Percentiles rank a stretch among this genome's conserved stretches.
These are phyloP conservation scores for Leistus spinibarbis DNA, from an alignment of 2,888 invertebrate species.

Conservation along the genomic window DNA sequence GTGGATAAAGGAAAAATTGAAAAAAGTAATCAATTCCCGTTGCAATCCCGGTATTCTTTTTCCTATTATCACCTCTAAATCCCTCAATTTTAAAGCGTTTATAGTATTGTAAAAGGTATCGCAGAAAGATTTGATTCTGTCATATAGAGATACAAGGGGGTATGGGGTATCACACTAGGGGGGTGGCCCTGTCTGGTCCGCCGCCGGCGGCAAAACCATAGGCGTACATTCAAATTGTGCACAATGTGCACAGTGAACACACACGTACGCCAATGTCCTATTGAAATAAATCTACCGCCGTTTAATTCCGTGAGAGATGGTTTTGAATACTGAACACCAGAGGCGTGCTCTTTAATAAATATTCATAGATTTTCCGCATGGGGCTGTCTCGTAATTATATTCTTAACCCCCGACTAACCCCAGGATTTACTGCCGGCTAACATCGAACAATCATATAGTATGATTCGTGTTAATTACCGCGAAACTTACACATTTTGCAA, in stretches of 20 bases:
- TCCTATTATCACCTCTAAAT: not conserved
- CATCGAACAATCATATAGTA: not conserved
- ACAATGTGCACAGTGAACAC: not conserved
- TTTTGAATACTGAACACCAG: not conserved
- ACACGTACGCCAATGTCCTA: not conserved
- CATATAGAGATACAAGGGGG: not conserved
- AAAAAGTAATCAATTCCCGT: no score
- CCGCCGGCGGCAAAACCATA: not conserved
- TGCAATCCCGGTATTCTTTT: not conserved
- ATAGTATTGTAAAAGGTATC: not conserved
- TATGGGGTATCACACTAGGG: not conserved
- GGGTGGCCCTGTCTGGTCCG: not conserved
- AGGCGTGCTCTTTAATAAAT: not conserved
- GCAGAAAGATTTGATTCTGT: not conserved
- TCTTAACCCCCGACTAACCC: not conserved
- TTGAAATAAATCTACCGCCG: not conserved
- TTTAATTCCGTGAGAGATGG: not conserved
- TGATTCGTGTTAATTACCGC: not conserved
- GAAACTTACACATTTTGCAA: not conserved
- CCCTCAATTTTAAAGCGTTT: not conserved
- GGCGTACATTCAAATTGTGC: not conserved
- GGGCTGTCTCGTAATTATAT: not conserved
- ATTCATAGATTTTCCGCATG: not conserved
- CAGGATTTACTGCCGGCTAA: not conserved
- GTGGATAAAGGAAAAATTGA: not conserved